A percentile compares a stretch with the other conserved stretches of the same genome.
These are phyloP conservation scores for Scaptomyza cyrtandrae DNA, from an alignment of 2,888 invertebrate genomes.

Conservation along the genomic window DNA sequence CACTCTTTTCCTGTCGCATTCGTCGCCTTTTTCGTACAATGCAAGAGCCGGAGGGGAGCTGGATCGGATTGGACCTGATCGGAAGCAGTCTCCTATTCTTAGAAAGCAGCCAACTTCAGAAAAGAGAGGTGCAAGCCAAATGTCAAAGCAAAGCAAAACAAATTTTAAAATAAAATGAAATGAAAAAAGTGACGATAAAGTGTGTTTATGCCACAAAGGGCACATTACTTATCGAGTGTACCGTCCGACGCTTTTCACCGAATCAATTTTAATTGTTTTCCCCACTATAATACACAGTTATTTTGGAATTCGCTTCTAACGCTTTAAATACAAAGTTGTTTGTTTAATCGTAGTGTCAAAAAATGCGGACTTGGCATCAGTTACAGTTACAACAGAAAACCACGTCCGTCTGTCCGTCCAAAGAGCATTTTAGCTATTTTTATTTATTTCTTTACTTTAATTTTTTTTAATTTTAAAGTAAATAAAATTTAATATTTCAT, in stretches of 20 bases:
- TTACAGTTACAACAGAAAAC: no score
- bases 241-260: no score
- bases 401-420: no score
- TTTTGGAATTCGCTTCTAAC: no score
- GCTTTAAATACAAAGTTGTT: no score
- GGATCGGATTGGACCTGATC: conserved; percentile 6
- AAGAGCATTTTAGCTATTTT: no score
- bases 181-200: conserved; percentile 9
- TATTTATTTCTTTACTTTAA: no score
- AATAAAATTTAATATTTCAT: no score
- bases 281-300: neutral
- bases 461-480: no score
- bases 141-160: neutral
- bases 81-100: conserved; percentile 27
- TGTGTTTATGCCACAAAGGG: conserved; percentile 4
- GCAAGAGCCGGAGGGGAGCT: neutral
- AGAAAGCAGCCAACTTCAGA: conserved; percentile 22
- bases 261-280: conserved; percentile 2
- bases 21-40: neutral
- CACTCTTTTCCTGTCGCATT: conserved; percentile 10
- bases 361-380: no score
- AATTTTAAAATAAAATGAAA: conserved; percentile 3
- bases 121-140: no score
- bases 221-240: conserved; percentile 7
- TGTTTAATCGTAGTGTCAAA: no score